These are phyloP conservation scores for Chymomyza amoena DNA, from an alignment of 2,888 invertebrate genomes.

Conservation along the genomic window DNA sequence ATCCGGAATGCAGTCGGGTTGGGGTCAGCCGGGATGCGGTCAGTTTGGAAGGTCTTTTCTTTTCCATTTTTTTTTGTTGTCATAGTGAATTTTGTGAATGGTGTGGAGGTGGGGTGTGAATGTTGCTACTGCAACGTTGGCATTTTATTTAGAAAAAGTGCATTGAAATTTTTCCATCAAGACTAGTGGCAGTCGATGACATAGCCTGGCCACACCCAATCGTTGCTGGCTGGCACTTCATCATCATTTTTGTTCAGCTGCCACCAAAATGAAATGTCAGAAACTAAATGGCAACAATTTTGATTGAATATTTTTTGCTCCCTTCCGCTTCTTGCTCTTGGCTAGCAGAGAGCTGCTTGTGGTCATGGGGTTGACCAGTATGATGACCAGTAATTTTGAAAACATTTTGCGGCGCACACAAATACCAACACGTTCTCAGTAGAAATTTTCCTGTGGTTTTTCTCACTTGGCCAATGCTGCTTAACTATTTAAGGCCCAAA, in stretches of 20 bases:
- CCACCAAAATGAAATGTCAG: slow-evolving; percentile 71
- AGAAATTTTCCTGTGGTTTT: slow-evolving; percentile 30
- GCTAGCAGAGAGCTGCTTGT: background rate
- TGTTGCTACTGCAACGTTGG: background rate
- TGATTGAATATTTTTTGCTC: slow-evolving; percentile 61
- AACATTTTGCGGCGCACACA: slow-evolving; percentile 17
- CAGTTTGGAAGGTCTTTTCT: slow-evolving; percentile 42
- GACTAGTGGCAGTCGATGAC: background rate
- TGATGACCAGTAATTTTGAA: slow-evolving; percentile 21
- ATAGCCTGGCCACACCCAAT: slow-evolving; percentile 39
- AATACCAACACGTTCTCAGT: slow-evolving; percentile 56
- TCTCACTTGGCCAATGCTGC: slow-evolving; percentile 41
- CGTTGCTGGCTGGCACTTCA: slow-evolving; percentile 51
- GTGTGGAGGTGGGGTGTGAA: background rate
- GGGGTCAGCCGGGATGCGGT: slow-evolving; percentile 44
- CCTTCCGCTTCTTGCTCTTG: slow-evolving; percentile 5
- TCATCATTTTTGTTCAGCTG: slow-evolving; percentile 55
- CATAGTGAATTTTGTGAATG: no score
- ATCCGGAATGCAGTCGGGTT: background rate
- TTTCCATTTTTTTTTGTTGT: background rate
- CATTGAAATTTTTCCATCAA: background rate
- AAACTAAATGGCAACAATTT: slow-evolving; percentile 74
- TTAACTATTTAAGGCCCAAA: slow-evolving; percentile 53
- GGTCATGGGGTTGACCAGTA: background rate
- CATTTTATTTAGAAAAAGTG: background rate